These are phyloP conservation scores for Mycalesis mineus DNA, from an alignment of 2,888 invertebrate species.

Conservation along the genomic window DNA sequence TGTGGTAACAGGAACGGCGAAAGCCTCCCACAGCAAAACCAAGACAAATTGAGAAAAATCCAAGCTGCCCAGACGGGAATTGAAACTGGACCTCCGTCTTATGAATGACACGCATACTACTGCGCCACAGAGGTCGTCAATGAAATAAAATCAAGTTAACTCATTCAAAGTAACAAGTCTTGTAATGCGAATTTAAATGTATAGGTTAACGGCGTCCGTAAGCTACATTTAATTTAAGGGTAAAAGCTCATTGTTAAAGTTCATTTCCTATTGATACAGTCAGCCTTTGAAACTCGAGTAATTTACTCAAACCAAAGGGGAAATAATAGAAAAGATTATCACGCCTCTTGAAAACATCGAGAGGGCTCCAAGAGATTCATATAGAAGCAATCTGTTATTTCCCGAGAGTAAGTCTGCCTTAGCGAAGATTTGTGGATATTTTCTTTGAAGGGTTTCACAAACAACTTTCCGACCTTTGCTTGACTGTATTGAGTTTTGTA, in stretches of 20 bases:
- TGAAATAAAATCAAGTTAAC: too few relatives aligned
- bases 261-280: slow-evolving; percentile 19
- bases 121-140: too few relatives aligned
- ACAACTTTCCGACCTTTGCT: slow-evolving; percentile 44
- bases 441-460: slow-evolving; percentile 46
- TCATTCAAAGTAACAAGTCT: too few relatives aligned
- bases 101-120: too few relatives aligned
- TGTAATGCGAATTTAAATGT: too few relatives aligned
- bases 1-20: too few relatives aligned
- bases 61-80: too few relatives aligned
- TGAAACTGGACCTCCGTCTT: too few relatives aligned
- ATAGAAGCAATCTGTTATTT: slow-evolving; percentile 56
- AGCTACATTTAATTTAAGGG: not conserved
- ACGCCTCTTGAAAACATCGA: slow-evolving; percentile 55
- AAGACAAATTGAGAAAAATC: too few relatives aligned
- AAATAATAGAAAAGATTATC: slow-evolving; percentile 53
- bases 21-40: too few relatives aligned
- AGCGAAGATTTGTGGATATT: slow-evolving; percentile 52
- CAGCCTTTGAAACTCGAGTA: slow-evolving; percentile 28
- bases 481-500: slow-evolving; percentile 30
- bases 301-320: slow-evolving; percentile 35
- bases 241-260: not conserved
- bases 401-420: slow-evolving; percentile 47
- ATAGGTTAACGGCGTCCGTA: too few relatives aligned
- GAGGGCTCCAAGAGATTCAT: slow-evolving; percentile 37